These are phyloP conservation scores for Colossoma macropomum DNA, from an alignment of 2,113 vertebrate genomes.

Conservation along the genomic window DNA sequence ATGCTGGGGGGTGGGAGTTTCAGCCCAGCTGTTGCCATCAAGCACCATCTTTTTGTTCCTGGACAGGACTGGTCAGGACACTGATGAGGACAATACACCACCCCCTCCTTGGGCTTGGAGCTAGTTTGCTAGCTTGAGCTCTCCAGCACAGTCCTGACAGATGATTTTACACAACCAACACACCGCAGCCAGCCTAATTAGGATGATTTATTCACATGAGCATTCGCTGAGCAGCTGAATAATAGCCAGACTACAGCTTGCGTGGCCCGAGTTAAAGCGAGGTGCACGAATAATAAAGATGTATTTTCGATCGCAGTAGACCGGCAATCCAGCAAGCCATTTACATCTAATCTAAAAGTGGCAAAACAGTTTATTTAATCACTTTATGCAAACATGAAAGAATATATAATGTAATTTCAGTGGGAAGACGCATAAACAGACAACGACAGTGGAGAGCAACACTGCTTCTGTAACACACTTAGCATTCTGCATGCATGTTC, in stretches of 20 bases:
- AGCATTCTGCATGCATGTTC: not conserved
- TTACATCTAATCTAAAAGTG: constrained; percentile 28
- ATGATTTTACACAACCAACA: constrained; percentile 24
- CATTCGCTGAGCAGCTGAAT: constrained; percentile 23
- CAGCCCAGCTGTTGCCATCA: not conserved
- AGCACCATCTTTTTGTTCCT: not conserved
- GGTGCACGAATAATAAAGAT: constrained; percentile 30
- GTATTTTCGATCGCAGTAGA: constrained; percentile 15
- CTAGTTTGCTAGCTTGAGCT: not conserved
- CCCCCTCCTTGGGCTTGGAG: not conserved
- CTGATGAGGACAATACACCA: not conserved
- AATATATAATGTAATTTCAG: not conserved
- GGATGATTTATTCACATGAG: constrained; percentile 51
- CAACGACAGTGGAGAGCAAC: not conserved
- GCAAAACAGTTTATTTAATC: constrained; percentile 39
- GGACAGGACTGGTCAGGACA: not conserved
- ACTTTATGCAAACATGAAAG: not conserved
- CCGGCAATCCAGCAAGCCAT: constrained; percentile 2
- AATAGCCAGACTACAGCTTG: constrained; percentile 25
- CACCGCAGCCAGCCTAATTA: constrained; percentile 44
- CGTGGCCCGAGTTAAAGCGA: constrained; percentile 1
- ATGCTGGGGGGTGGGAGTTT: not conserved
- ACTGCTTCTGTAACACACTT: not conserved
- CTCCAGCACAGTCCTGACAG: not conserved
- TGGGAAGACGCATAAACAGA: not conserved